Conservation (phyloP, 1,140 invertebrate species). For the Antheraea pernyi region DNA sequence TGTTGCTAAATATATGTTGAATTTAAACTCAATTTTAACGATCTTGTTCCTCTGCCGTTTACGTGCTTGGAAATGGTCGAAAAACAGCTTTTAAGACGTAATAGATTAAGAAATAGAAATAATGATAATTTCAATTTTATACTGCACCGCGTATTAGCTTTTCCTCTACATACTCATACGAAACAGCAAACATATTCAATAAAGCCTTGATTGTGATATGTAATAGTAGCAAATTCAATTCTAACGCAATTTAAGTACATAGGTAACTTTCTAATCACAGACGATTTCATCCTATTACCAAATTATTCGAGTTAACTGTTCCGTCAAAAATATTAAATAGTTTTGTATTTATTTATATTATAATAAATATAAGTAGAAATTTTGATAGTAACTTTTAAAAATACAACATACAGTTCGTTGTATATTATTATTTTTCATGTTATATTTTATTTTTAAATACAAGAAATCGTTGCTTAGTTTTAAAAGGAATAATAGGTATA, state of each 20-base stretch:
- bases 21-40: too few relatives aligned
- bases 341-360: conserved; percentile 15
- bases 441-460: conserved; percentile 2
- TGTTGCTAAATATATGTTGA: too few relatives aligned
- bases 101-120: too few relatives aligned
- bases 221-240: conserved; percentile 35
- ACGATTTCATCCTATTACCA: conserved; percentile 23
- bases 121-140: too few relatives aligned
- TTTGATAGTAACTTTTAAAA: conserved; percentile 6
- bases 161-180: too few relatives aligned
- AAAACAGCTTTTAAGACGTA: too few relatives aligned
- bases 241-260: conserved; percentile 40
- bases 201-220: not conserved
- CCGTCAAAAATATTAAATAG: conserved; percentile 69
- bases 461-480: conserved; percentile 16
- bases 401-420: conserved; percentile 7
- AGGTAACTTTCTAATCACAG: conserved; percentile 57
- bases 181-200: not conserved
- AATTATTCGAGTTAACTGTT: conserved; percentile 21
- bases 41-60: too few relatives aligned
- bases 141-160: too few relatives aligned
- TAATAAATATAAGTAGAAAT: not conserved
- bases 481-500: not conserved
- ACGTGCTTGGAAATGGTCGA: too few relatives aligned
- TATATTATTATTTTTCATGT: not conserved